Conservation (phyloP, 2,113 vertebrate species). For the Caracal caracal region DNA sequence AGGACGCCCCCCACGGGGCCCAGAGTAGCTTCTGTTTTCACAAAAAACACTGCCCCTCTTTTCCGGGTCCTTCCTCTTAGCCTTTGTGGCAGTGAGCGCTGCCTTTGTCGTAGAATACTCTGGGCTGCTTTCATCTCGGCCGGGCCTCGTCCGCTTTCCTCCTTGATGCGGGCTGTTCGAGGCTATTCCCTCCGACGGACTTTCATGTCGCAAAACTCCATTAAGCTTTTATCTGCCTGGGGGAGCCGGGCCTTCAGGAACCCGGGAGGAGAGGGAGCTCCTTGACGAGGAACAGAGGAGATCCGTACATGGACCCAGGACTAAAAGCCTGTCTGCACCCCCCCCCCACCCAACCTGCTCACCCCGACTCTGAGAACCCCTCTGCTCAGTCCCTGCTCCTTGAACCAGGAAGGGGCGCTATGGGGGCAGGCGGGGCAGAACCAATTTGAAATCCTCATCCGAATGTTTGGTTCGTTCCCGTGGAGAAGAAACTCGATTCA, state of each 20-base stretch:
- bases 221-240: neutral
- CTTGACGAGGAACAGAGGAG: neutral
- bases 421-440: neutral
- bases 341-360: neutral
- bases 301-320: neutral
- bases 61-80: fast-evolving
- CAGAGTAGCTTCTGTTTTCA: neutral
- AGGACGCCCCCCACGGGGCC: fast-evolving
- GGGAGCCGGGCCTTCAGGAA: neutral
- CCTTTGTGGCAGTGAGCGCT: fast-evolving
- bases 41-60: fast-evolving
- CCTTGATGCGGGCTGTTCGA: neutral
- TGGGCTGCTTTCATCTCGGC: neutral
- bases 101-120: neutral
- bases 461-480: neutral
- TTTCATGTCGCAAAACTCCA: neutral
- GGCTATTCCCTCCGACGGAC: neutral
- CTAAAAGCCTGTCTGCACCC: neutral
- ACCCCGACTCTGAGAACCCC: neutral
- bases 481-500: neutral
- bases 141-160: fast-evolving
- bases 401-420: neutral
- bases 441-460: fast-evolving
- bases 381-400: neutral
- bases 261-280: fast-evolving